Evolutionary conservation across 2,888 invertebrate species (phyloP), one percentile per base, ranked within the genome.

Genomic region (Drosophila lutescens): DNA sequence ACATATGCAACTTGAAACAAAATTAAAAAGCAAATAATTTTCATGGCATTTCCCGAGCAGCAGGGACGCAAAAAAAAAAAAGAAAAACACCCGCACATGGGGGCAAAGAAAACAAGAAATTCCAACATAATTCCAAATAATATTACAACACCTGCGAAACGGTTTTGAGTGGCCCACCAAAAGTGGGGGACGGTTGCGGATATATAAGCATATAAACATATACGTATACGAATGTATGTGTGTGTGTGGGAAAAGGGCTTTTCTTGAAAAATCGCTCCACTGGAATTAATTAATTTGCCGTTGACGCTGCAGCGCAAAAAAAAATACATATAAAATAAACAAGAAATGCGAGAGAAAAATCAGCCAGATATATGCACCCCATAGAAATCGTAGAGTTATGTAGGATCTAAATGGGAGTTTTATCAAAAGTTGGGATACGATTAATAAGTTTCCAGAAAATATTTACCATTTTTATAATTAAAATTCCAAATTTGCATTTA

Each of bases 201-300:
- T 8, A 44, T 44, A 44, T 44, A 8, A 8, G 8, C n/a, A 46
- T n/a, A 13, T 44, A n/a, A n/a, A 44, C 10, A 10, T 20, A 12
- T 5, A 20, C 20, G 20, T 56, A 43, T 46, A 20, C 20, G 20
- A 56, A 43, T 46, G 46, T 26, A 17, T 60, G 66, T 76, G 72
- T 26, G 26, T 26, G 26, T 54, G 66, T 74, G 69, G 78, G 56
- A 76, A 78, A 83, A 78, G 78, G 76, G 83, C 63, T 78, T 81
- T 83, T 78, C 90, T 89, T 88, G 80, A 89, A 88, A 89, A 90
- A 76, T 77, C 82, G 80, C 77, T 88, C 78, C 78, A 80, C 84
- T 84, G 90, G 78, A 88, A 90, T 78, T 89, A 90, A 88, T 90
- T 88, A 88, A 89, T 88, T 81, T 77, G 88, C 76, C 77, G 81